Evolutionary conservation across 2,797 vertebrate species (phyloP).

Genomic region (Acridotheres tristis): DNA sequence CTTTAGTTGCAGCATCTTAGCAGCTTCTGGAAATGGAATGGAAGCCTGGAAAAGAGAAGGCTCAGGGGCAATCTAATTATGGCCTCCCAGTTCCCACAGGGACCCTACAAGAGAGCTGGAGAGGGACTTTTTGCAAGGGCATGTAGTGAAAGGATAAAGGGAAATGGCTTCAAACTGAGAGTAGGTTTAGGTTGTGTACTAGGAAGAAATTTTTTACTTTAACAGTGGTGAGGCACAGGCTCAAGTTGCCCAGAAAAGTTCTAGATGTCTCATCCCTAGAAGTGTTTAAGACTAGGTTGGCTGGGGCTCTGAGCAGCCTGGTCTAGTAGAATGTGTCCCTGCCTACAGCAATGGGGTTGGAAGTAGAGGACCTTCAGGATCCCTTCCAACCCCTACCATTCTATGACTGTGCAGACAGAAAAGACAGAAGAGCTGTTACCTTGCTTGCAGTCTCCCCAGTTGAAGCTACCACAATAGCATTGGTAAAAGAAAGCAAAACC

Average conservation of each 20-base stretch:
- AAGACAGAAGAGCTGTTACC: not conserved
- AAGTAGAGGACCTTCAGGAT: not conserved
- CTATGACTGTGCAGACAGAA: fast-evolving
- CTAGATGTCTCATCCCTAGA: not conserved
- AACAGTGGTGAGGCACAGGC: not conserved
- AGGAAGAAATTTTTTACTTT: not conserved
- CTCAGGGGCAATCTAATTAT: not conserved
- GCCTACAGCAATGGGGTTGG: not conserved
- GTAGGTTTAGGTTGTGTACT: not conserved
- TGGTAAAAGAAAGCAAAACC: not conserved
- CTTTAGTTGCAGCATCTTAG: not conserved
- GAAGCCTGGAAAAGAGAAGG: not conserved
- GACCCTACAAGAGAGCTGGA: not conserved
- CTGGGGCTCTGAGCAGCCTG: not conserved
- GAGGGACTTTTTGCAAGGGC: not conserved
- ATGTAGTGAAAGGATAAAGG: not conserved
- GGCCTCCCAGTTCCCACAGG: not conserved
- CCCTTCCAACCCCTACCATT: not conserved
- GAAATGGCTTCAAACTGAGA: not conserved
- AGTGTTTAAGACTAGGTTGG: not conserved
- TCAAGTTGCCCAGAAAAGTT: not conserved
- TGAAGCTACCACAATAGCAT: not conserved
- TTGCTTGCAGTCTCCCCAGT: not conserved
- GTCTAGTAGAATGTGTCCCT: not conserved
- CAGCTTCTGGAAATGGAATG: not conserved